Conservation (phyloP, 2,113 vertebrate species). For the Setophaga kirtlandii region DNA sequence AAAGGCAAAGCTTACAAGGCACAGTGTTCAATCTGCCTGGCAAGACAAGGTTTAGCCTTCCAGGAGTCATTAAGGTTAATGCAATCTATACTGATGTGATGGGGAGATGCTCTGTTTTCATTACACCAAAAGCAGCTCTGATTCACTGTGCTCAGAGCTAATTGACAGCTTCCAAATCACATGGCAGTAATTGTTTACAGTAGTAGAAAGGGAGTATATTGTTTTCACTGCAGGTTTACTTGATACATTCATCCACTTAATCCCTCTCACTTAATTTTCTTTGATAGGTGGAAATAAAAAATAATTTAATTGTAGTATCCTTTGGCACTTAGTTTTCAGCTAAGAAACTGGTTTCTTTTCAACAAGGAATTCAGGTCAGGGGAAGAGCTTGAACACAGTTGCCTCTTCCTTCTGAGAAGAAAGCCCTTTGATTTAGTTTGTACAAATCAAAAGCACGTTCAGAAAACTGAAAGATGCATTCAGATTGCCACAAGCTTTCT, state of each 20-base stretch:
- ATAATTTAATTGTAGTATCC: constrained; percentile 32
- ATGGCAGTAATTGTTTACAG: constrained; percentile 37
- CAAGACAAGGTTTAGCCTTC: constrained; percentile 40
- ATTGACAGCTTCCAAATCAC: constrained; percentile 57
- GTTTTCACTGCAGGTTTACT: constrained; percentile 37
- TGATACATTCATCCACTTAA: constrained; percentile 40
- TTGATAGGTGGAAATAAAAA: constrained; percentile 36
- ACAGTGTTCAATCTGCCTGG: background rate
- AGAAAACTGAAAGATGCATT: background rate
- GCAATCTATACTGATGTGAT: constrained; percentile 27
- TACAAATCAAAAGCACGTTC: background rate
- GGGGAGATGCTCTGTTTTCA: constrained; percentile 22
- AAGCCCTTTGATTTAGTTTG: background rate
- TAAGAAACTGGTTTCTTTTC: background rate
- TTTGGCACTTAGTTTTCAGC: constrained; percentile 30
- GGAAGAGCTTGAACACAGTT: background rate
- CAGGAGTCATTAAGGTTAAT: constrained; percentile 60
- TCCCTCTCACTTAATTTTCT: constrained; percentile 37
- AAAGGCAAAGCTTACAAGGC: background rate
- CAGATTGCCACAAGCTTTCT: background rate
- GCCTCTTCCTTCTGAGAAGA: background rate
- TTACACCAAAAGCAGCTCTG: constrained; percentile 37
- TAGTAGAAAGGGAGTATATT: constrained; percentile 41
- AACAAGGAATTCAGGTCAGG: background rate
- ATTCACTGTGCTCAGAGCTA: constrained; percentile 39